A percentile compares a stretch with the other conserved stretches of the same genome.
phyloP scores from a whole-genome alignment of 2,888 invertebrate genomes.

The Clostera curtula region DNA sequence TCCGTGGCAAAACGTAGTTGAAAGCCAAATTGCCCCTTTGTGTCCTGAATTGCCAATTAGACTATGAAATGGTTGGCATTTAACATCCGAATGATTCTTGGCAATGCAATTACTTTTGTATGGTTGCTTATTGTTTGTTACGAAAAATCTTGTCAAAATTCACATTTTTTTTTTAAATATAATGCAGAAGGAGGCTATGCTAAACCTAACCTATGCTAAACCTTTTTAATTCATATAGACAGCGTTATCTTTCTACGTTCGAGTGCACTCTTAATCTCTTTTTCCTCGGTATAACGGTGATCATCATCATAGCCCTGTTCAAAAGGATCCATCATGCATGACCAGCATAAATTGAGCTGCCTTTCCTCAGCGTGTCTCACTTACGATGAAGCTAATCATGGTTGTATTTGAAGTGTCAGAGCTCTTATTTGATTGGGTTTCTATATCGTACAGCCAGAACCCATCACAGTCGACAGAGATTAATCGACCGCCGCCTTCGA shows the following conservation, averaged over 20 bases:
- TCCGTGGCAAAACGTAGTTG: conserved; percentile 20
- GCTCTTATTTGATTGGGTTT: conserved; percentile 43
- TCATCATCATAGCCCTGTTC: conserved; percentile 33
- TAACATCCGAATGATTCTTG: conserved; percentile 21
- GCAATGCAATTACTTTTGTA: conserved; percentile 13
- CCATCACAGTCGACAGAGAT: conserved; percentile 65
- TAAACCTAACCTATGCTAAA: background rate
- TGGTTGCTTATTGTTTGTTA: too few relatives aligned
- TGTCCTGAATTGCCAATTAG: conserved; percentile 31
- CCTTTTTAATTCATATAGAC: conserved; percentile 15
- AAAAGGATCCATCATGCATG: conserved; percentile 36
- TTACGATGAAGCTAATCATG: conserved; percentile 31
- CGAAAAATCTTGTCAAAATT: too few relatives aligned
- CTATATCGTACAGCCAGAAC: conserved; percentile 50
- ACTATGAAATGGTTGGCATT: conserved; percentile 23
- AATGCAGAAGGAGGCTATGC: background rate
- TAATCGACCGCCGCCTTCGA: conserved; percentile 58
- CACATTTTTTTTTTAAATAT: background rate
- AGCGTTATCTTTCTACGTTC: conserved; percentile 41
- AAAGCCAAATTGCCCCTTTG: conserved; percentile 32
- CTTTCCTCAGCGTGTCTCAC: conserved; percentile 15
- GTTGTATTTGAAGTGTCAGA: conserved; percentile 34
- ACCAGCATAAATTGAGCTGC: conserved; percentile 31
- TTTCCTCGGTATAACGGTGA: conserved; percentile 36
- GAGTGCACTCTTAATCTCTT: conserved; percentile 46